phyloP scores from a whole-genome alignment of 1,140 invertebrate species.

The Drosophila ercepeae region DNA sequence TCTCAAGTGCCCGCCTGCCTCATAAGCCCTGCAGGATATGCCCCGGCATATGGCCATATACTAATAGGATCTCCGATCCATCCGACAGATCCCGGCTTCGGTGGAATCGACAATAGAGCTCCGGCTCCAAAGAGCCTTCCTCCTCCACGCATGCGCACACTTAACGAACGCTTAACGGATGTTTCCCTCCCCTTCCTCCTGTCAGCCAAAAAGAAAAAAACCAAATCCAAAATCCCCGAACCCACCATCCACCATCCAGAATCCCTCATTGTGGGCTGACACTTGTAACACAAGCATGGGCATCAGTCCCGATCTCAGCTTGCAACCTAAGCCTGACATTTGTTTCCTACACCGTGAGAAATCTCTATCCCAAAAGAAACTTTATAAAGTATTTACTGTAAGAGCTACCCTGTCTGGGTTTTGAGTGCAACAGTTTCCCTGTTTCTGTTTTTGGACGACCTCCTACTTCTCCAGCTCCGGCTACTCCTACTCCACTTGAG shows the following conservation, averaged over 20 bases:
- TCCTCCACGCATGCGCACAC: slow-evolving; percentile 60
- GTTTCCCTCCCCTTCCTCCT: slow-evolving; percentile 30
- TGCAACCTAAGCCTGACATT: slow-evolving; percentile 57
- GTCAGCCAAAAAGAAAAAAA: neutral
- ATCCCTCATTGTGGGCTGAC: slow-evolving; percentile 51
- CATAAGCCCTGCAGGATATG: slow-evolving; percentile 47
- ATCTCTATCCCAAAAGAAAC: no score
- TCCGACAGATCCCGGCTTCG: slow-evolving; percentile 24
- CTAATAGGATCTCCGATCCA: slow-evolving; percentile 6
- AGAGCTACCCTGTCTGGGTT: neutral
- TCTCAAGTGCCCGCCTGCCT: slow-evolving; percentile 39
- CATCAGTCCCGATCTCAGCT: slow-evolving; percentile 33
- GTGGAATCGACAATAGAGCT: slow-evolving; percentile 54
- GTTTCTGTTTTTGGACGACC: slow-evolving; percentile 17
- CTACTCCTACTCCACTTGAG: slow-evolving; percentile 51
- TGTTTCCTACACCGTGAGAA: slow-evolving; percentile 54
- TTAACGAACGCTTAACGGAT: slow-evolving; percentile 77
- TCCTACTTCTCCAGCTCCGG: slow-evolving; percentile 26
- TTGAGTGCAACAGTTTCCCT: slow-evolving; percentile 1
- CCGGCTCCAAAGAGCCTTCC: neutral
- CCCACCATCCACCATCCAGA: neutral
- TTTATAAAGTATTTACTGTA: no score
- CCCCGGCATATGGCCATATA: slow-evolving; percentile 27
- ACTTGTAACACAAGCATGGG: slow-evolving; percentile 72
- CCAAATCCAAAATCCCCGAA: neutral